Base-by-base conservation (phyloP, 92 coral and sea anemone genomes). In the Nematostella vectensis region DNA sequence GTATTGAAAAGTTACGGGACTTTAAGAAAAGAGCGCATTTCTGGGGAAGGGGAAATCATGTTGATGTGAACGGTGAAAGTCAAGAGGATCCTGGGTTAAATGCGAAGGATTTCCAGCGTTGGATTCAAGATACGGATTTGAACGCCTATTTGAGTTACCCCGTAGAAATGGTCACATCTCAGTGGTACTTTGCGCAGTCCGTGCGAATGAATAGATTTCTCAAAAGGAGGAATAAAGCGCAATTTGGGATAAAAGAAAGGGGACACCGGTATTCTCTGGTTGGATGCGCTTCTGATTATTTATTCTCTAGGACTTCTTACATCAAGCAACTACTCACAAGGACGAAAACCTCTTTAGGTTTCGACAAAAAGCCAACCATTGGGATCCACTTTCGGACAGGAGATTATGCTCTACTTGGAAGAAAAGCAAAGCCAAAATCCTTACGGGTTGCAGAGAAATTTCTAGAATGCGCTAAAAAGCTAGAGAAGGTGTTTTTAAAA, bases 321-420 rank as follows among this genome's bases (percentile, higher is more conserved):
- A 57, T 77, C 3, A 70, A 66, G 31, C 49, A 29, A 48, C 31
- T 47, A 0, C 48, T 82, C 27, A 47, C 48, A 25, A 13, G 31
- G 3, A 73, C 81, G 21, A 36, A 75, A 0, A 48, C 43, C 3
- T 56, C 57, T 3, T 54, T 71, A 27, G 36, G 69, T 3, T 61
- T 74, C 31, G 67, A 79, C 6, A 26, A 30, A 18, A n/a, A 50
- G 1, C 80, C 74, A 12, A 65, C 65, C 27, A 71, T 82, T 42
- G 89, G 89, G 1, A 71, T 82, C 28, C 89, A 82, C 61, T 61
- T 82, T 25, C 49, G 89, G 25, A 68, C 81, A 51, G 89, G 89
- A 2, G 89, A 82, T 28, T 49, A 47, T 15, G 44, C 48, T 10
- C 62, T 69, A 16, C 57, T 68, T 9, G 47, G 36, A 11, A 50